Evolutionary conservation across 2,113 vertebrate species (phyloP), one percentile per base, ranked within the genome.

Genomic region (Sitta europaea): DNA sequence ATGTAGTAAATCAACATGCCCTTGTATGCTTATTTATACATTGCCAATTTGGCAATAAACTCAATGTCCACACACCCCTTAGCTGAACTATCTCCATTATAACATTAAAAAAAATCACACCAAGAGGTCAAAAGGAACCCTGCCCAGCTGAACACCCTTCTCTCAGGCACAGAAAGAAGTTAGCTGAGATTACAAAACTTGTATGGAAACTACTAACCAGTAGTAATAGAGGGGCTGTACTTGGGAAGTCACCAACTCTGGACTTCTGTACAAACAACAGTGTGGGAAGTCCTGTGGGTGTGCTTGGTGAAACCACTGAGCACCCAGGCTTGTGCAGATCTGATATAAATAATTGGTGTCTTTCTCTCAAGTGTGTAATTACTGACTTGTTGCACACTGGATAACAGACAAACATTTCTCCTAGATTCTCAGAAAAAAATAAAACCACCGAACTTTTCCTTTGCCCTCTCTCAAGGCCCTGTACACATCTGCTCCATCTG

Each of bases 221-320:
- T 16, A 33, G 19, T 40, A 42, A 31, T 1, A 35, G 25, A 47
- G 18, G 21, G 45, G 53, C 10, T 54, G 31, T 12, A 31, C 22
- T 23, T 50, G 55, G 14, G 12, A 70, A 55, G 35, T 33, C 5
- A 63, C 27, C 17, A 62, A 0, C 42, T 55, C 63, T 20, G 42
- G 47, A 47, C 14, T 47, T 27, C 14, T 27, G 14, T 6, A 19
- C n/a, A 55, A 62, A 6, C 6, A 48, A 33, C 0, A 0, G 14
- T 8, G 21, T 42, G 29, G 22, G 16, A 62, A 33, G 31, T 12
- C 14, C 48, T 76, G 12, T 10, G 28, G 35, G 42, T 33, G 25
- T 4, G 11, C 38, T 22, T 53, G 45, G 40, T 47, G 71, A 42
- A 61, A 70, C 22, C 42, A 42, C 35, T 0, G 0, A 68, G 22